Conservation (phyloP, 92 coral and sea anemone genomes). For the Phenganax subtilis region DNA sequence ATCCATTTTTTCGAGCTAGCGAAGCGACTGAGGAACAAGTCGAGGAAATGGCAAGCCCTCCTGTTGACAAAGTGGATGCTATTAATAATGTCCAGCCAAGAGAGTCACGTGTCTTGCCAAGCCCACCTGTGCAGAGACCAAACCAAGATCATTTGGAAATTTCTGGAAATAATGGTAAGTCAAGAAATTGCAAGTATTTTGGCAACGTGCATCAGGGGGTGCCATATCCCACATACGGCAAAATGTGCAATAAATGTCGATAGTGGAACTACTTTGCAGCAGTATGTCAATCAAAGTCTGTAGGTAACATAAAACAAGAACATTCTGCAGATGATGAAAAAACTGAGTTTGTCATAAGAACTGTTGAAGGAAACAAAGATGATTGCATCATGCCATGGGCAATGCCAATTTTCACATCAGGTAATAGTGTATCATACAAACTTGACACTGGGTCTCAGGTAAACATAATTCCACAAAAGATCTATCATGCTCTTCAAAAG, state of each 20-base stretch:
- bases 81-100: slow-evolving; percentile 28
- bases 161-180: slow-evolving; percentile 21
- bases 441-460: slow-evolving; percentile 7
- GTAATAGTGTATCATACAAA: neutral
- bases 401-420: slow-evolving; percentile 24
- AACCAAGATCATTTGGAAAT: slow-evolving; percentile 5
- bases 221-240: slow-evolving; percentile 17
- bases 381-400: slow-evolving; percentile 7
- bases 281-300: slow-evolving; percentile 14
- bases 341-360: neutral
- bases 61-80: slow-evolving; percentile 44
- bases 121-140: slow-evolving; percentile 1
- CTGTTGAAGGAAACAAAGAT: neutral
- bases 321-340: neutral
- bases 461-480: slow-evolving; percentile 18
- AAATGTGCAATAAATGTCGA: slow-evolving; percentile 47
- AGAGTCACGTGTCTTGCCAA: slow-evolving; percentile 15
- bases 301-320: neutral
- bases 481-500: slow-evolving; percentile 2
- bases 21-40: slow-evolving; percentile 46
- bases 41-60: slow-evolving; percentile 41
- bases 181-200: slow-evolving; percentile 33
- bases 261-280: slow-evolving; percentile 36
- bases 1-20: neutral
- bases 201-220: slow-evolving; percentile 22